A percentile compares a stretch with the other conserved stretches of the same genome.
Conservation (phyloP, 2,113 vertebrate species). For the Alethe diademata region DNA sequence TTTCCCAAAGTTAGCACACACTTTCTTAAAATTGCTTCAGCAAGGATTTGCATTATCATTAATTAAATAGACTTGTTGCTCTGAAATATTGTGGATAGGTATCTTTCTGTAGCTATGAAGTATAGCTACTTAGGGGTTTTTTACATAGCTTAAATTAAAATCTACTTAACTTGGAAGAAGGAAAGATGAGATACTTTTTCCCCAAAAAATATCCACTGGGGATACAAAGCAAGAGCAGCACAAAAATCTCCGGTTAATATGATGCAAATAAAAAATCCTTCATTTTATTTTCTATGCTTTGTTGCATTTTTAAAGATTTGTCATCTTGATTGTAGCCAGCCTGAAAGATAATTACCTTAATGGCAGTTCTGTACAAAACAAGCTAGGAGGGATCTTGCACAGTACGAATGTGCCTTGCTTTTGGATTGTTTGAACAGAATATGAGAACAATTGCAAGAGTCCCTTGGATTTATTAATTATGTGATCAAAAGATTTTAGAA, state of each 20-base stretch:
- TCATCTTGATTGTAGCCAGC: not conserved
- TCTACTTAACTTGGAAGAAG: not conserved
- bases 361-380: not conserved
- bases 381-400: not conserved
- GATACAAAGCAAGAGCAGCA: not conserved
- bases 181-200: not conserved
- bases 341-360: not conserved
- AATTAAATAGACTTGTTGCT: not conserved
- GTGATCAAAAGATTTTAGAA: not conserved
- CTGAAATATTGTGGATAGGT: not conserved
- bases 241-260: not conserved
- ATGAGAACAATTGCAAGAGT: not conserved
- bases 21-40: not conserved
- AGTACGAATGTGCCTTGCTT: not conserved
- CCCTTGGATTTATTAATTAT: not conserved
- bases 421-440: not conserved
- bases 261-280: not conserved
- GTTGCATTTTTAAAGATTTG: not conserved
- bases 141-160: not conserved
- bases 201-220: accelerated
- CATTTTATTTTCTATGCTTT: not conserved
- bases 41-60: not conserved
- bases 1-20: not conserved
- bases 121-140: not conserved
- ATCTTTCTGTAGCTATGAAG: not conserved